Base-by-base conservation (phyloP, 1,140 invertebrate species). In the Solen grandis region DNA sequence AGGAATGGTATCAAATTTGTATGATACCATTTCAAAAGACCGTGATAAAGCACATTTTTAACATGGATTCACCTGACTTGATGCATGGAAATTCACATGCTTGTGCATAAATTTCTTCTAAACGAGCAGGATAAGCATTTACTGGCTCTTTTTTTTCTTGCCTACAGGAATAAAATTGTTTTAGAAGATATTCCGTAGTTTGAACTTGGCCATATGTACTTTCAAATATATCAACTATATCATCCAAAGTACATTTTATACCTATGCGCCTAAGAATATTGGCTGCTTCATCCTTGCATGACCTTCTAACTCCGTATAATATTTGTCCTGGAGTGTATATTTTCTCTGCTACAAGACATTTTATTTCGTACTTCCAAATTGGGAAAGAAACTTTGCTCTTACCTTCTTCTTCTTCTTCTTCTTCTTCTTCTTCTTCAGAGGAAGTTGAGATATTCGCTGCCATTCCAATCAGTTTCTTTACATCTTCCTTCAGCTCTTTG, bases 71-170 rank as follows among this genome's bases (percentile, higher is more conserved):
- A n/a, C 46, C 35, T 14, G 35, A 14, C 31, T 8, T 36, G 22
- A 66, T 66, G n/a, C n/a, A n/a, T n/a, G 38, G 14, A 35, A 69
- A 50, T 2, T 69, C 66, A 25, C 50, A 38, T 25, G 41, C 38
- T 22, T 69, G 66, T 27, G 66, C 50, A 69, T 52, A 69, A 5
- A 69, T 10, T 52, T 69, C 65, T 52, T 69, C 65, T 19, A 69
- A 22, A 25, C 50, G 19, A 54, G 2, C 33, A 5, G 65, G 25
- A 52, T 69, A 52, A 4, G 2, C 31, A 50, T 1, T n/a, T 19
- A 63, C 22, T 5, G 35, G 5, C 19, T 63, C 60, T 19, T 13
- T 29, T n/a, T n/a, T n/a, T 63, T 33, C 2, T 52, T 69, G 25
- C 1, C n/a, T 36, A 38, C 62, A 69, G 25, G n/a, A 16, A 25